Evolutionary conservation across 2,797 vertebrate genomes (phyloP).

Genomic region (Poecile montanus): DNA sequence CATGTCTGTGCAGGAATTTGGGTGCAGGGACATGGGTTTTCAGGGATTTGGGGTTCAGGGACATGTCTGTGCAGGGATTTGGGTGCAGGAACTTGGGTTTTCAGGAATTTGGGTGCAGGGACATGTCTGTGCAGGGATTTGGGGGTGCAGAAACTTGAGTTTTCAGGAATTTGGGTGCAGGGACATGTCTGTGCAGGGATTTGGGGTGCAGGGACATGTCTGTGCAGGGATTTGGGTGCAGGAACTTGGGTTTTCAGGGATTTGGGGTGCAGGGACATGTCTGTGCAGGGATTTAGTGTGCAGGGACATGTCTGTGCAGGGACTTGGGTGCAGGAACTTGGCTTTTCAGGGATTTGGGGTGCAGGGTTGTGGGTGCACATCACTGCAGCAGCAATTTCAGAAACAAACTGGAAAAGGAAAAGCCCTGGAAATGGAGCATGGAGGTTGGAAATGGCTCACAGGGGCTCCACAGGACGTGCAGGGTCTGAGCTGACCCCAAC

Average conservation of each 20-base stretch:
- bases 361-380: accelerated
- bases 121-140: too few relatives aligned
- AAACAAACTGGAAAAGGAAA: accelerated
- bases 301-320: too few relatives aligned
- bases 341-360: not conserved
- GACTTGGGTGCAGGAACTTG: accelerated
- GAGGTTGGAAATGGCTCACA: not conserved
- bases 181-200: too few relatives aligned
- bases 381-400: accelerated
- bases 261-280: accelerated
- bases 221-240: not conserved
- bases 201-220: accelerated
- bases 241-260: accelerated
- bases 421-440: not conserved
- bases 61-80: accelerated
- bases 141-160: accelerated
- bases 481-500: not conserved
- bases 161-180: too few relatives aligned
- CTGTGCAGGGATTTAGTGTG: not conserved
- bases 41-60: not conserved
- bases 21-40: accelerated
- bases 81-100: accelerated
- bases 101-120: too few relatives aligned
- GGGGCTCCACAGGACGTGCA: not conserved
- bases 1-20: accelerated